Evolutionary conservation across 2,797 vertebrate species (phyloP), one percentile per base, ranked within the genome.

Genomic region (Myotis myotis): DNA sequence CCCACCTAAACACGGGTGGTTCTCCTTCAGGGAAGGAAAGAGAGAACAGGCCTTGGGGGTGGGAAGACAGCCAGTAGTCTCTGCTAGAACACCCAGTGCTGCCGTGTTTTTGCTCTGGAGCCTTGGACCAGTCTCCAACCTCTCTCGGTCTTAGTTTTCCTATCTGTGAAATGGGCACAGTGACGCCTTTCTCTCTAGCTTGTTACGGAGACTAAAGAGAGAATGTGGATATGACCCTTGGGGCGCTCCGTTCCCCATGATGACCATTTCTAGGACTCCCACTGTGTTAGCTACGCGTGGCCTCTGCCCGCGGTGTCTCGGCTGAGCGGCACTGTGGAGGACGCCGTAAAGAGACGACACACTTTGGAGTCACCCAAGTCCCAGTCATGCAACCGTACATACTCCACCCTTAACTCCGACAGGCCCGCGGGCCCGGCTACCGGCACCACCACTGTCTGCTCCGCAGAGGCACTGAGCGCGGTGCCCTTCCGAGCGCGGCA

Each of bases 401-500:
- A 11, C 71, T 28, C 44, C 4, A 1, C 38, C 16, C 22, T 10
- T 30, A 6, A 10, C 36, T 70, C 16, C 16, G 62, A 33, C 2
- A 10, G 93, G 25, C 28, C 38, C 2, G 0, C 0, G 2, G 2
- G 9, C 38, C 4, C 12, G 23, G 80, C 44, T 2, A 3, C 60
- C 22, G 6, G 20, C 1, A 0, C 53, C 19, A 1, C n/a, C 8
- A 1, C 3, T 0, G 10, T 2, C 75, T 20, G 3, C n/a, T 9
- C 15, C 1, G 6, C 5, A 7, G 75, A 1, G 53, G 1, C 10
- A 0, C 25, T 0, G 8, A 13, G 76, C n/a, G 8, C 12, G 5
- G 75, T 2, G 41, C 25, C 75, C 9, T 17, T 15, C 44, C 12
- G 4, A 0, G 41, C 25, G 10, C 5, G 11, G 9, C 22, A 8